phyloP scores from a whole-genome alignment of 2,113 vertebrate genomes.

The Phylloscopus trochilus region DNA sequence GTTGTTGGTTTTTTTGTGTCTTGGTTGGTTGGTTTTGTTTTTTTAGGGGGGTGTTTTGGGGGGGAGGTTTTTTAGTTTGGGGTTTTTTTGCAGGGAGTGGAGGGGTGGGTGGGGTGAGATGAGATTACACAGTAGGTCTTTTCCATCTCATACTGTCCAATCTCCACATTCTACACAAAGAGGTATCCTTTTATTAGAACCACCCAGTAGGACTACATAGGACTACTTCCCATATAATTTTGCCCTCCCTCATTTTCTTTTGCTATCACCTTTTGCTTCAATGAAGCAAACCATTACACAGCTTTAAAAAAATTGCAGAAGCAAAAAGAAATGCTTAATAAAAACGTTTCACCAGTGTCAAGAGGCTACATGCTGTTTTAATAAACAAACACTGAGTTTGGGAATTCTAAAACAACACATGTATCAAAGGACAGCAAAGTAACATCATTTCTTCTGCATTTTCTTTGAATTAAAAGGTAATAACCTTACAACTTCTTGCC shows the following conservation, averaged over 20 bases:
- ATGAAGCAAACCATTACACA: background rate
- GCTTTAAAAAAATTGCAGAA: background rate
- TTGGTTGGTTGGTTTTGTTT: background rate
- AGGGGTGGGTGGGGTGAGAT: background rate
- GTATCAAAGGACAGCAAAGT: background rate
- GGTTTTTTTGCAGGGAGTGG: background rate
- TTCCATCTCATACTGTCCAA: background rate
- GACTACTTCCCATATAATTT: background rate
- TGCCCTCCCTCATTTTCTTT: background rate
- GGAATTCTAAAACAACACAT: background rate
- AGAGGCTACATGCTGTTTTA: background rate
- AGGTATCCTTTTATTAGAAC: background rate
- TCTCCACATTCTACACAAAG: background rate
- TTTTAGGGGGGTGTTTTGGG: background rate
- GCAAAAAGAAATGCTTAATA: background rate
- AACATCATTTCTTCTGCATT: background rate
- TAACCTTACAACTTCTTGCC: background rate
- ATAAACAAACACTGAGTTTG: background rate
- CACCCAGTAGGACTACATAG: background rate
- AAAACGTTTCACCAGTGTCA: background rate
- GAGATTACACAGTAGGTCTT: background rate
- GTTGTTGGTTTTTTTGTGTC: too few species aligned
- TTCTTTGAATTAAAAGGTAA: background rate
- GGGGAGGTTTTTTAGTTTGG: background rate
- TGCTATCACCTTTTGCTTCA: background rate